Evolutionary conservation across 92 coral and sea anemone species (phyloP), one percentile per base, ranked within the genome.

Genomic region (Paragorgia papillata): DNA sequence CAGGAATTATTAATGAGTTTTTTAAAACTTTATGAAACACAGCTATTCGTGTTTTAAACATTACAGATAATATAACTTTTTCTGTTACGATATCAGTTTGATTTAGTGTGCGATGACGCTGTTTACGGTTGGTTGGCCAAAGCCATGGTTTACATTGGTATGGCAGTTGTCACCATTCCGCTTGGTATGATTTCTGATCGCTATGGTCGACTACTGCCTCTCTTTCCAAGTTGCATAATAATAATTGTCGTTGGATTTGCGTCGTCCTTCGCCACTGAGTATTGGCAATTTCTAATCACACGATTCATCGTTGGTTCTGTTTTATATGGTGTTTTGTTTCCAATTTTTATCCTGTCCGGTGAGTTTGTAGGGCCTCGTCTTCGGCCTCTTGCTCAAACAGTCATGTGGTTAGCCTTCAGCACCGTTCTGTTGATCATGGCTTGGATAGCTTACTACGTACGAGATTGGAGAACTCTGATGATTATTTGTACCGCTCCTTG

Each of bases 291-390:
- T 65, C 50, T 94, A 76, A 69, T 88, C 12, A 75, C 92, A 48
- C 86, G 98, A 20, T 90, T 87, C 20, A 56, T 88, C 35, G 73
- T 87, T 66, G 98, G 98, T 18, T 88, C 89, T 69, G 89, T 94
- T 58, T 84, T 91, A 57, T 96, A 96, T 34, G 98, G 98, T 31
- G 95, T 89, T 35, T 91, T 80, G 77, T 80, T 89, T 18, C 89
- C 92, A 14, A 82, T 94, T 2, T 94, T 79, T 82, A 96, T 94
- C 14, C 82, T 94, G n/a, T 81, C 89, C 19, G 89, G 94, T 68
- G 98, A 94, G 80, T 94, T 94, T 85, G 98, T 94, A 69, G 98
- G 95, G 4, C 98, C 98, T 8, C 89, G 80, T 44, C 87, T 86
- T 57, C 89, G 98, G 2, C 80, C 95, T 32, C 80, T 94, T 35